Conservation (phyloP, 2,888 invertebrate genomes). For the Ophion obscuratus region DNA sequence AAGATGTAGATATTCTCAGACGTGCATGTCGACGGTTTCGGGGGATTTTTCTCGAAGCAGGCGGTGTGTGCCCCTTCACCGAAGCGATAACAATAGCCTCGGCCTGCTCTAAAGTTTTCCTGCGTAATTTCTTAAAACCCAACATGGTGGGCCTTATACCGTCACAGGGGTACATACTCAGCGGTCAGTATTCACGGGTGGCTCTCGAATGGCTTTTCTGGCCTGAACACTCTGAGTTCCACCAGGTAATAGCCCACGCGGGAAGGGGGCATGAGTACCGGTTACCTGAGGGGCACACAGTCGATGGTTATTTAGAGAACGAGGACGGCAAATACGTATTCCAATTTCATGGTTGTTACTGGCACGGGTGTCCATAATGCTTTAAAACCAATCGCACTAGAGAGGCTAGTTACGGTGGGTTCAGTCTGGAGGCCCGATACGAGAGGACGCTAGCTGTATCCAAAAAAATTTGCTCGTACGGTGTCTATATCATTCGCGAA, state of each 20-base stretch:
- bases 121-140: slow-evolving; percentile 6
- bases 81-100: no score
- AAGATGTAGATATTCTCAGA: neutral
- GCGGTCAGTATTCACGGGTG: neutral
- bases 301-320: no score
- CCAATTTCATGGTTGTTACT: no score
- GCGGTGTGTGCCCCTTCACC: neutral
- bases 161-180: slow-evolving; percentile 29
- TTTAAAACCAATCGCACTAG: neutral
- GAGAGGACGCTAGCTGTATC: no score
- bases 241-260: slow-evolving; percentile 28
- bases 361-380: slow-evolving; percentile 40
- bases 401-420: no score
- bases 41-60: no score
- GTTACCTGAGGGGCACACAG: no score
- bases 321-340: no score
- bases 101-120: slow-evolving; percentile 39
- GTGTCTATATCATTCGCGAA: no score
- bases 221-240: slow-evolving; percentile 22
- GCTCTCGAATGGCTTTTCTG: slow-evolving; percentile 42
- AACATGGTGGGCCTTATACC: slow-evolving; percentile 50
- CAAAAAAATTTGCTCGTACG: no score
- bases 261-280: neutral
- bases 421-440: no score
- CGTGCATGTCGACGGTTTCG: no score